Evolutionary conservation across 1,140 invertebrate species (phyloP), one percentile per base, ranked within the genome.

Genomic region (Apocrypta bakeri): DNA sequence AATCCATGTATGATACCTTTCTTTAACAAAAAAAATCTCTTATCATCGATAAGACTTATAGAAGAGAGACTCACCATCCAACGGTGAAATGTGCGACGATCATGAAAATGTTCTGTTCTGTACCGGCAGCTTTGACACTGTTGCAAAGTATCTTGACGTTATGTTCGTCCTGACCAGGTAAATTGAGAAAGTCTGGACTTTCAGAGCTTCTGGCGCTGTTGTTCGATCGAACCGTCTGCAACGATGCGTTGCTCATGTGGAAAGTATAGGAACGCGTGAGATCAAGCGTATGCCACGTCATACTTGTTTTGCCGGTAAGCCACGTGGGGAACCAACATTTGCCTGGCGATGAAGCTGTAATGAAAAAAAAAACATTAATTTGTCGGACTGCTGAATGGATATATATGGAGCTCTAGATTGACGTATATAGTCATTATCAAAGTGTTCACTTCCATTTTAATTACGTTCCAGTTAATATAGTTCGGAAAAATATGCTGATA

Each of bases 251-350:
- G 87, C 94, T 94, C 81, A 94, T 94, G 72, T 95, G 95, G 88
- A 96, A 96, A 77, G 94, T 94, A 89, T 96, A 96, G 25, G 94
- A 94, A 85, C 94, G 94, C 14, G 93, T 93, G 82, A 95, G 94
- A 89, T 97, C 96, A 79, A 97, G 91, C 79, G 95, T 96, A 88
- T 96, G 94, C 96, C 96, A 97, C 61, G 96, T 96, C 63, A 92
- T 85, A 75, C 91, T 91, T 83, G 94, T 94, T 83, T 96, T 95
- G 21, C 94, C 93, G 69, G 95, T 95, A 72, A 97, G 93, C 96
- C 96, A 97, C 31, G 90, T 89, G 0, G 96, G 96, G 90, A 96
- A 97, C 86, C 94, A 94, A 88, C 96, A 97, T 82, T 92, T 92
- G 69, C 90, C 89, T 12, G 91, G 90, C 7, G 92, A 92, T 71